Evolutionary conservation across 2,797 vertebrate genomes (phyloP), one percentile per base, ranked within the genome.

Genomic region (Oreochromis grahami): DNA sequence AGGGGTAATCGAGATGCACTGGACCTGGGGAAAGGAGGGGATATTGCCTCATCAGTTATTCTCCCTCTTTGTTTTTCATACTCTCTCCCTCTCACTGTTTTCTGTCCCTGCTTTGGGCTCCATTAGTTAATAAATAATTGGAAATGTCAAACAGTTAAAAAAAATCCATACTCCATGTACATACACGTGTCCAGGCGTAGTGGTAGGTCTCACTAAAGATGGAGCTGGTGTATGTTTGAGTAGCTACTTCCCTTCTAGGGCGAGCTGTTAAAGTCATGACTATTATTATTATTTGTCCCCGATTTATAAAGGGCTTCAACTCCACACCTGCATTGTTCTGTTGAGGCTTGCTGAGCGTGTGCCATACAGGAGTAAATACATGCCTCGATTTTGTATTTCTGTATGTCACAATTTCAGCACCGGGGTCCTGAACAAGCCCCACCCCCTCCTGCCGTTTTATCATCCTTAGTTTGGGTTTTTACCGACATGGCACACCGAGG

Each of bases 1-100:
- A 96, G 96, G 95, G 89, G 88, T 88, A 94, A 92, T 91, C 89
- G 50, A 94, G 94, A 96, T 94, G 94, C 93, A 94, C 93, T 95
- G 95, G 94, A 95, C 92, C 95, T 87, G 91, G 90, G 91, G 87
- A 86, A 94, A 93, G 90, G 90, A 93, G 86, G 94, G 92, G 88
- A 93, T 92, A 89, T 93, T 91, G 94, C 94, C 94, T 95, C 88
- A 83, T 91, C 94, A 94, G 93, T 92, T 92, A 88, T 87, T 84
- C 88, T 91, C 85, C 91, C 50, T 87, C 87, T 93, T 89, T 84
- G 65, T 90, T 92, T 87, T 93, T 90, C 91, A 84, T 91, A 91
- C 76, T 92, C 77, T 89, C 79, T 68, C 65, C 83, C 88, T 41
- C 82, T 77, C 72, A 21, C 84, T 87, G 80, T 89, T 90, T 90